Evolutionary conservation across 2,797 vertebrate species (phyloP), one percentile per base, ranked within the genome.

Genomic region (Adelosebastes latens): DNA sequence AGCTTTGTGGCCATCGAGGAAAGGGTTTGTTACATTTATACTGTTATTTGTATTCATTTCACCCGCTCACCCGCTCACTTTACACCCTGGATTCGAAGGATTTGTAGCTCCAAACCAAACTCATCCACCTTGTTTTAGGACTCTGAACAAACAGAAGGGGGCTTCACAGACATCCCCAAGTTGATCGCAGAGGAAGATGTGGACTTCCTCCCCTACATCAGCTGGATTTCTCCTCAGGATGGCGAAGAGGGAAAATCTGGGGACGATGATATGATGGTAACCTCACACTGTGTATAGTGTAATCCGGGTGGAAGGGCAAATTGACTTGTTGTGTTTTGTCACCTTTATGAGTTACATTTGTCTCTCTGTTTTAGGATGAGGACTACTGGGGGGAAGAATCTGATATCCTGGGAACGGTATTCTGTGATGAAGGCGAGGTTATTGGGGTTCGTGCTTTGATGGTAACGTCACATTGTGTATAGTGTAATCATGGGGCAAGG

Each of bases 1-100:
- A 98, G 97, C 90, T 98, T 98, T 64, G 93, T 98, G 79, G 97
- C 97, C 42, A 86, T 97, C 62, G 97, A 98, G 90, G 95, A 97
- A 92, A 94, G 97, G 96, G 97, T 98, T 90, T 32, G 96, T 95
- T 31, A 49, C 20, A n/a, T 36, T 59, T 4, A 4, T 1, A 13
- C 4, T 27, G 12, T 63, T 62, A 16, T 24, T 25, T 24, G 3
- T 16, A 5, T 10, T 27, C 0, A 25, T 53, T 27, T 69, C 34
- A 2, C 14, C 13, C 8, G 16, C 42, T 18, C 42, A 18, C 39
- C 12, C 16, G 4, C 16, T 36, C 14, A 22, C 31, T 12, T 7
- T 8, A 5, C 13, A 12, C 12, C 13, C 25, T 36, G 13, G 42
- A 22, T 68, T 49, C 22, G 2, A 63, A 7, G 13, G 53, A 31